Base-by-base conservation (phyloP, 2,888 invertebrate genomes). In the Thereva nobilitata region DNA sequence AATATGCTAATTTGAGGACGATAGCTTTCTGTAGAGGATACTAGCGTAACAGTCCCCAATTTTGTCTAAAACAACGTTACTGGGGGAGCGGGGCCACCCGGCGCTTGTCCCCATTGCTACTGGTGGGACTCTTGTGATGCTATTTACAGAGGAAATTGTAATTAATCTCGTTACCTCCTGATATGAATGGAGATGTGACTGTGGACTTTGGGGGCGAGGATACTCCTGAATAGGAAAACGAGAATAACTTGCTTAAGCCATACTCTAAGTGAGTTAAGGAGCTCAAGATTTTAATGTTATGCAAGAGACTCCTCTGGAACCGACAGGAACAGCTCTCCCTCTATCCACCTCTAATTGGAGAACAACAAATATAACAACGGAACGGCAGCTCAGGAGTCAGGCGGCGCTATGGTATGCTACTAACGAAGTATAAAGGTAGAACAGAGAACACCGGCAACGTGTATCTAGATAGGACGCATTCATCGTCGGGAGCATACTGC, bases 161-260 rank as follows among this genome's bases (percentile, higher is more conserved):
- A 68, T 68, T 68, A 68, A 68, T 68, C 68, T 66, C 55, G 68
- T 68, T 68, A 63, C 61, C 55, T 59, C 66, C 61, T 57, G 68
- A 59, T 59, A 68, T 61, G 54, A 65, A 65, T 45, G 66, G 12
- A 55, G 56, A 65, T 47, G 65, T 55, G 56, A 56, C 54, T 65
- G 56, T 23, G 55, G 55, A 55, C 7, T 59, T 37, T 34, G 47
- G 35, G 9, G 0, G 23, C 23, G 7, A 9, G 12, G 38, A 12
- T 23, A 10, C 34, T 35, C 5, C 10, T 34, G 7, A 5, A 42
- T 40, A n/a, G 4, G 35, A 35, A 38, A 35, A 38, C 37, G 35
- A 10, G 45, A 37, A 56, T 56, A 59, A 47, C 45, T 47, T 59
- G 47, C 38, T 47, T 37, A 47, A 23, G 12, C 10, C 47, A 38